Base-by-base conservation (phyloP, 2,113 vertebrate genomes). In the Channa maculata region DNA sequence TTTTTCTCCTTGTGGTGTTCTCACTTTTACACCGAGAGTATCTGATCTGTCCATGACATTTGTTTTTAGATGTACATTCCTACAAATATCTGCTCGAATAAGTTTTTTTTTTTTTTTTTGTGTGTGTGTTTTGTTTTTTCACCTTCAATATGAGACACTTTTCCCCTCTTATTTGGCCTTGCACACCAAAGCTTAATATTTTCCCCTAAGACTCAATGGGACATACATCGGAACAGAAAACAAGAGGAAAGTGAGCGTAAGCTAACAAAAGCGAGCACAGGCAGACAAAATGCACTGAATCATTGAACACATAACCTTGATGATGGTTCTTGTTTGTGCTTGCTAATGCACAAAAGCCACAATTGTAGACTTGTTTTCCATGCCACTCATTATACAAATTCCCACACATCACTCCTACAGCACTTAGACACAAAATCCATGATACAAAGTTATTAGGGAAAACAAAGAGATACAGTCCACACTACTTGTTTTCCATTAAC, bases 351-450 rank as follows among this genome's bases (percentile, higher is more conserved):
- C 64, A 53, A 48, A 58, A 73, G 79, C 43, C 77, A 81, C 79
- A 90, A 71, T 44, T 50, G 76, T 57, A 58, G 67, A 65, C 51
- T 81, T 79, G 82, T 86, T 78, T 82, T 82, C 69, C 50, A 0
- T 51, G 34, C 2, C 10, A 43, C 37, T 36, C 51, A 74, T 65
- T 68, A 50, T 69, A 53, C 79, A 48, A 15, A 74, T 15, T 60
- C 77, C 84, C 71, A 88, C 84, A 68, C 54, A 49, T 48, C 45
- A 65, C 86, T 65, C 86, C 81, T 69, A 88, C 87, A 45, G 5
- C 58, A 37, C 66, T 14, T 54, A 12, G 2, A 62, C 75, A 64
- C 44, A 87, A 54, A 65, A 52, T 69, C 53, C 62, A 67, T n/a
- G 34, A n/a, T 52, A 14, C 62, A 50, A 12, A 46, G 33, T 24